Base-by-base conservation (phyloP, 2,888 invertebrate genomes). In the Ophion slaviceki region DNA sequence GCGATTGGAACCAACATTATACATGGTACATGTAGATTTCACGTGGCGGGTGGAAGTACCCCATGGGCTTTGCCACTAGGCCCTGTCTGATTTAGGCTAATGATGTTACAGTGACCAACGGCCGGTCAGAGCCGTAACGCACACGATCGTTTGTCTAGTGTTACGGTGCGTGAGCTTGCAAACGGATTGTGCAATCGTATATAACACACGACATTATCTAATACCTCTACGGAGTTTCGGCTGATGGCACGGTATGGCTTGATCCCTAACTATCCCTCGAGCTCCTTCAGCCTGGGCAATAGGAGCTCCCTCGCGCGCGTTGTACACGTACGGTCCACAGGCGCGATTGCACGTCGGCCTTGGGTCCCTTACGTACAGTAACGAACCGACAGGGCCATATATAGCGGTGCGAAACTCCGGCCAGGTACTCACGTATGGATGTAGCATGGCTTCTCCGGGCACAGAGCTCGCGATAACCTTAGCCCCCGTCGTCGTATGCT, bases 31-130 rank as follows among this genome's bases (percentile, higher is more conserved):
- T 88, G 90, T 91, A 90, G 89, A 90, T 90, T 89, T 90, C 88
- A 89, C 88, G 87, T 87, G 86, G 88, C 88, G 86, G 85, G 86
- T 80, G 47, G 53, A 17, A 3, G 24, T 81, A 83, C 88, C 87
- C 89, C 79, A 72, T 83, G 88, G 88, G 87, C 87, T 86, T 76
- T 64, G 82, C 80, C 47, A 86, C 79, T 20, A 71, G 40, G 40
- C 75, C 59, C 82, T 70, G 64, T 88, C 88, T 91, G 91, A 92
- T 92, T 91, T 91, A 90, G 88, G 89, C 90, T 92, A 92, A 92
- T 92, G 92, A 92, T 90, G 90, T 89, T 86, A 89, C 88, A 88
- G 88, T 84, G 78, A 45, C 76, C 82, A 66, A 17, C 82, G 78
- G 47, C 66, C 76, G 78, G 53, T 68, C 32, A 40, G 72, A 36